phyloP scores from a whole-genome alignment of 2,888 invertebrate species.

The Drosophila koepferae region DNA sequence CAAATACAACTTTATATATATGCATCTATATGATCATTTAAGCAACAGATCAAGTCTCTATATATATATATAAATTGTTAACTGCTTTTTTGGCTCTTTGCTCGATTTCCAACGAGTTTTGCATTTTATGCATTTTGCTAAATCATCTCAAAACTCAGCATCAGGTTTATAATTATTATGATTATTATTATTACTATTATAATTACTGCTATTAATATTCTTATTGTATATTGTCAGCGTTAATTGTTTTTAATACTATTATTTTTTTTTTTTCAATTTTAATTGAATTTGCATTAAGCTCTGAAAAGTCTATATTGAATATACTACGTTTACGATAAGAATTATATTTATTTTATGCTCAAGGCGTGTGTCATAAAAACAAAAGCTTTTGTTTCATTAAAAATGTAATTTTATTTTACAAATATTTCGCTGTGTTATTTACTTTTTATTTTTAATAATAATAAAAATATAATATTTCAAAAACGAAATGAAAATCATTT shows the following conservation, averaged over 20 bases:
- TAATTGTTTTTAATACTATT: conserved; percentile 4
- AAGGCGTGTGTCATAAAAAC: conserved; percentile 65
- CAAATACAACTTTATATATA: not conserved
- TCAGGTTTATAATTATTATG: conserved; percentile 51
- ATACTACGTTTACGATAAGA: conserved; percentile 9
- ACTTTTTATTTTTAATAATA: conserved; percentile 56
- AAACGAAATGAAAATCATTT: conserved; percentile 21
- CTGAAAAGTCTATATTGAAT: conserved; percentile 11
- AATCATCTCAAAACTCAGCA: conserved; percentile 50
- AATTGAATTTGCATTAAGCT: conserved; percentile 14
- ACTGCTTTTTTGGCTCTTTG: conserved; percentile 43
- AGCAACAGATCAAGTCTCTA: conserved; percentile 30
- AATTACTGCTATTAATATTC: conserved; percentile 19
- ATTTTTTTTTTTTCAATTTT: conserved; percentile 15
- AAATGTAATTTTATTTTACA: conserved; percentile 57
- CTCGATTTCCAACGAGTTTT: conserved; percentile 54
- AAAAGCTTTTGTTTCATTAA: conserved; percentile 30
- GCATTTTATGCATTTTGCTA: conserved; percentile 48
- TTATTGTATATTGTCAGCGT: conserved; percentile 32
- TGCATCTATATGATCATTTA: conserved; percentile 32
- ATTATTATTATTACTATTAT: conserved; percentile 25
- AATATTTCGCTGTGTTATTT: conserved; percentile 72
- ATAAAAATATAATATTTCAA: conserved; percentile 48
- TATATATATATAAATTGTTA: conserved; percentile 25
- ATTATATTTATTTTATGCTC: conserved; percentile 36